Percentiles rank a stretch among this genome's conserved stretches.
Conservation (phyloP, 2,113 vertebrate species). For the Smithornis capensis region DNA sequence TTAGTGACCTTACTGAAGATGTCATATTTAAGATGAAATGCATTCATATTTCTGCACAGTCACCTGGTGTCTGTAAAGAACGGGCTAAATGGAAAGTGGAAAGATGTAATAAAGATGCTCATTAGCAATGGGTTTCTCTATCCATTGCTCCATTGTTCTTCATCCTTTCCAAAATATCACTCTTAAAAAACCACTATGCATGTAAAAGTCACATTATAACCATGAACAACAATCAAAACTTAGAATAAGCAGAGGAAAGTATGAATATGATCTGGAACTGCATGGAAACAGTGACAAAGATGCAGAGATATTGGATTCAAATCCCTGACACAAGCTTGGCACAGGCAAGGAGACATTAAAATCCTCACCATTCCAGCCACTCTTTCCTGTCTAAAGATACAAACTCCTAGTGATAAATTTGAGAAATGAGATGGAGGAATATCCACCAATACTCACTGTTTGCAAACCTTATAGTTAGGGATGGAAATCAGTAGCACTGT, state of each 20-base stretch:
- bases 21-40: neutral
- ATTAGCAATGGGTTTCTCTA: neutral
- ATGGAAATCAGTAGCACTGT: neutral
- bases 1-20: neutral
- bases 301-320: neutral
- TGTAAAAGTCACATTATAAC: neutral
- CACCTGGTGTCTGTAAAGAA: neutral
- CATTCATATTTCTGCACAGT: neutral
- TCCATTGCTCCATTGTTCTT: neutral
- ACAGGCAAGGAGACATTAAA: neutral
- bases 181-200: neutral
- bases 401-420: neutral
- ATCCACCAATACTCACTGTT: neutral
- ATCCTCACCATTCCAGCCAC: neutral
- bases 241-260: neutral
- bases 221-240: neutral
- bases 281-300: neutral
- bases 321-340: neutral
- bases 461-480: neutral
- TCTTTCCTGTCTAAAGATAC: neutral
- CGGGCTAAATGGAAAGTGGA: neutral
- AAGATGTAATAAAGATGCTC: neutral
- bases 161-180: neutral
- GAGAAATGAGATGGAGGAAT: neutral
- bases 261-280: neutral